These are phyloP conservation scores for Gnathonemus echidnorhynchus DNA, from an alignment of 2,113 vertebrate species.

Conservation along the genomic window DNA sequence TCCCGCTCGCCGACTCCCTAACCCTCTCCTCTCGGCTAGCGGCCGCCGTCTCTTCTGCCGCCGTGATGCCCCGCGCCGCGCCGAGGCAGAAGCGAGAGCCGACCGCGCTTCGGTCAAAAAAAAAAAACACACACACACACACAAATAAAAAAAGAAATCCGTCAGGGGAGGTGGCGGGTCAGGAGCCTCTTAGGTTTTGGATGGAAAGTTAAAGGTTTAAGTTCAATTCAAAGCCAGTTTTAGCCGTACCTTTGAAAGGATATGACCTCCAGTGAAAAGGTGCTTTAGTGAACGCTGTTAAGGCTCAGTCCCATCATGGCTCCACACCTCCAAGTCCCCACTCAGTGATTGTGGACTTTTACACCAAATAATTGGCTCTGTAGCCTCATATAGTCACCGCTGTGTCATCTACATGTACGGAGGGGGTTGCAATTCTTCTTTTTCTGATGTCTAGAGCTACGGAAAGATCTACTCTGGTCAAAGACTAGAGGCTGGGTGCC, in stretches of 20 bases:
- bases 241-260: not conserved
- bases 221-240: not conserved
- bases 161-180: not conserved
- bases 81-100: not conserved
- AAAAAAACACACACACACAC: not conserved
- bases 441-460: not conserved
- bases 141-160: not conserved
- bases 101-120: not conserved
- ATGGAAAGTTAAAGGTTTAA: not conserved
- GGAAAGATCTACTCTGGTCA: not conserved
- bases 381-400: not conserved
- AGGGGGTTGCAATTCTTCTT: not conserved
- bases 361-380: not conserved
- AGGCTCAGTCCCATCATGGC: not conserved
- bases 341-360: not conserved
- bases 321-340: not conserved
- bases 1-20: not conserved
- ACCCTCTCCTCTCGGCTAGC: not conserved
- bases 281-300: not conserved
- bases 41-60: not conserved
- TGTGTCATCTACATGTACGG: not conserved
- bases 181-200: not conserved
- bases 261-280: not conserved
- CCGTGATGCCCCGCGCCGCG: not conserved
- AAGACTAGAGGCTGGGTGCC: not conserved